phyloP scores from a whole-genome alignment of 2,113 vertebrate genomes.

The Rhineura floridana region DNA sequence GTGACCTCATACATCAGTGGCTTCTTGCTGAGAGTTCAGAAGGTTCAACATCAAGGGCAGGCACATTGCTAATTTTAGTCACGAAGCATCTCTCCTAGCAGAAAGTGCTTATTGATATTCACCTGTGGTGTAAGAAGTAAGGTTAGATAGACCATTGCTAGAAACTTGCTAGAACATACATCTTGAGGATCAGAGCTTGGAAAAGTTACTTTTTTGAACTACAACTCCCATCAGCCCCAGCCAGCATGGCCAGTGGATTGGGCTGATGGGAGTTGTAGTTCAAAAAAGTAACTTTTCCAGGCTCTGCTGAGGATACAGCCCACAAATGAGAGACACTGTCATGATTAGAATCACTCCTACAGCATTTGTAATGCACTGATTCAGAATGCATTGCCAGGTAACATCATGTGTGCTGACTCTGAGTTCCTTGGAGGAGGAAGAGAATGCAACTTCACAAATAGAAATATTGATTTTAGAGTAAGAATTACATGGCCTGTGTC shows the following conservation, averaged over 20 bases:
- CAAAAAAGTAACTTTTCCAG: no score
- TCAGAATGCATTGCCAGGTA: background rate
- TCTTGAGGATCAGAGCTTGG: background rate
- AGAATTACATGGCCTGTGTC: background rate
- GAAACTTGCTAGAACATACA: background rate
- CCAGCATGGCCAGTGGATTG: no score
- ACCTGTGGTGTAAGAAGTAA: background rate
- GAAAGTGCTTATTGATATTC: background rate
- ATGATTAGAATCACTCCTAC: background rate
- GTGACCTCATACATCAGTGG: background rate
- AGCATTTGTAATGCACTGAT: background rate
- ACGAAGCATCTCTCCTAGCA: background rate
- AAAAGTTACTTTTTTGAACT: no score
- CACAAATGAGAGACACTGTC: background rate
- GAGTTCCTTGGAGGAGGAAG: background rate
- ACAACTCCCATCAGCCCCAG: no score
- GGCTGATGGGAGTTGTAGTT: no score
- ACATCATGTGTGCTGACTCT: no score
- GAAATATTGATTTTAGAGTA: background rate
- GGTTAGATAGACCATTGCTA: background rate
- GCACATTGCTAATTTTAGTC: background rate
- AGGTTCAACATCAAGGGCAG: conserved; percentile 1
- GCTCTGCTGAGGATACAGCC: background rate
- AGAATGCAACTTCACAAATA: background rate
- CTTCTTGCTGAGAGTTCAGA: background rate